A percentile compares a stretch with the other conserved stretches of the same genome.
phyloP scores from a whole-genome alignment of 2,888 invertebrate species.

The Trachelus iudaicus region DNA sequence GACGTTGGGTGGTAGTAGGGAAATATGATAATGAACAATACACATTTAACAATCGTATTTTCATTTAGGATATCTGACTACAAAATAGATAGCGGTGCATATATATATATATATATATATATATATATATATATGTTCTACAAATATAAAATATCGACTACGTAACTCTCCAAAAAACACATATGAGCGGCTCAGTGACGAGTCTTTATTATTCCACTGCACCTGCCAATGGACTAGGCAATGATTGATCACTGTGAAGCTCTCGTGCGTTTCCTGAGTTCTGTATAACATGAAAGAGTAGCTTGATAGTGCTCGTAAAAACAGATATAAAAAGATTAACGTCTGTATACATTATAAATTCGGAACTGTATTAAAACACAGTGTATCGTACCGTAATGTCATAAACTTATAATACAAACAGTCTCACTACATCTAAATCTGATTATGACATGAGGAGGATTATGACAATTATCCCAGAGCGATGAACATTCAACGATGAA shows the following conservation, averaged over 20 bases:
- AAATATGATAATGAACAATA: too few relatives aligned
- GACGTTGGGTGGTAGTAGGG: too few relatives aligned
- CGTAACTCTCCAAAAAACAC: not conserved
- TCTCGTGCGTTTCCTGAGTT: not conserved
- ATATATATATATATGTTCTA: too few relatives aligned
- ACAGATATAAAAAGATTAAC: not conserved
- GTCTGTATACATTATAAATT: not conserved
- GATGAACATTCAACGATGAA: not conserved
- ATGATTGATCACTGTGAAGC: not conserved
- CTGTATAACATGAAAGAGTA: not conserved
- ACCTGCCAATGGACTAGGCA: not conserved
- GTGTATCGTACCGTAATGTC: not conserved
- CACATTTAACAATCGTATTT: too few relatives aligned
- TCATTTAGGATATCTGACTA: too few relatives aligned
- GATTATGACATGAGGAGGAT: not conserved
- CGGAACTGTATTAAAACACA: too few relatives aligned
- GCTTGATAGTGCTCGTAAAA: not conserved
- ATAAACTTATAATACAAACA: not conserved
- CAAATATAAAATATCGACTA: not conserved
- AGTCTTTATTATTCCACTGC: not conserved
- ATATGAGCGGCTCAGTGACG: not conserved
- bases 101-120: not conserved
- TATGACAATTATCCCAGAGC: not conserved
- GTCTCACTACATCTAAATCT: not conserved
- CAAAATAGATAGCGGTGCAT: too few relatives aligned